Base-by-base conservation (phyloP, 2,113 vertebrate species). In the Limanda limanda region DNA sequence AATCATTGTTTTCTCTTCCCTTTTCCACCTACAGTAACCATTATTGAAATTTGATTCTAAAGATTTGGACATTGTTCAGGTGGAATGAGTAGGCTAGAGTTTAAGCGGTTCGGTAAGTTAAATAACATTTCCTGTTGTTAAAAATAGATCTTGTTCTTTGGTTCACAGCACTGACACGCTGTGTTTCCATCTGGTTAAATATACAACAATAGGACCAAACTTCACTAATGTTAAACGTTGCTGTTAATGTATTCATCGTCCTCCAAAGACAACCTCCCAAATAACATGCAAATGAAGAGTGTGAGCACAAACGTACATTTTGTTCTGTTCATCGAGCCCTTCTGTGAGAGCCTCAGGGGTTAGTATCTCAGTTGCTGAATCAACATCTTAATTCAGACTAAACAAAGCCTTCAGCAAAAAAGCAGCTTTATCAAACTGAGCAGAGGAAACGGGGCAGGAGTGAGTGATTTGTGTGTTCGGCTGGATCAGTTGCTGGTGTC, bases 321-420 rank as follows among this genome's bases (percentile, higher is more conserved):
- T 52, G 25, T 54, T 78, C 42, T 23, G 7, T 48, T 60, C 42
- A 58, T 59, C 69, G 62, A 65, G 54, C 74, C 35, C 9, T 23
- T 68, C 40, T 52, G 27, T 42, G 40, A 40, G 40, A 68, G 68
- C 73, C 63, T 68, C 21, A 0, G 65, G 57, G 58, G 52, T 61
- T 31, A 24, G 52, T 14, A 21, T 71, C 64, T 35, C 56, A 14
- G 18, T 42, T 27, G 48, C 40, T 58, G 51, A 67, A 61, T 61
- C 45, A 72, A 71, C 62, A 71, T 72, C 21, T 71, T 58, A 48
- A 71, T 65, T 71, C 55, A 74, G 45, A 61, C 27, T 45, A 54
- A 65, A 74, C 54, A 69, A 73, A 85, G 25, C 45, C 54, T 56
- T 70, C 40, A 74, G 37, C 55, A 56, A 23, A 42, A 24, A 70